Evolutionary conservation across 1,140 invertebrate genomes (phyloP), one percentile per base, ranked within the genome.

Genomic region (Oppia nitens): DNA sequence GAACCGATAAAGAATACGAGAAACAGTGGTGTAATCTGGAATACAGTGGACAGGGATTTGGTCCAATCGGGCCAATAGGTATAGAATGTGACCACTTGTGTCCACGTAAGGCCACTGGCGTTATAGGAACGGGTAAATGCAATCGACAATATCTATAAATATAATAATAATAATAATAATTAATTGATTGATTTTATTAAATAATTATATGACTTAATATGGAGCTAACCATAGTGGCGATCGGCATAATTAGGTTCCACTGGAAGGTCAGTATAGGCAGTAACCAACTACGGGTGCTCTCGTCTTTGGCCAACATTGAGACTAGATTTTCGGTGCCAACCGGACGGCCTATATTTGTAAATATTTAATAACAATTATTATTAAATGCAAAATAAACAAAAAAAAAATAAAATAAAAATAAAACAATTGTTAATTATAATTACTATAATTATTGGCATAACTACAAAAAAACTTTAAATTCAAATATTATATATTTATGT

Each of bases 221-320:
- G n/a, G n/a, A 60, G 72, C 71, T 77, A 67, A 87, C 85, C 71
- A 85, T 79, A 50, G 89, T 70, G 4, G 78, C 74, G 49, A 87
- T 81, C 2, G 87, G 86, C 59, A 89, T 68, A 53, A 88, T 73
- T 3, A 91, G 83, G 69, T 86, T 91, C 87, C 88, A 92, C 1
- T 80, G 81, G 66, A 91, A 85, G n/a, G 84, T 83, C 2, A 90
- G 71, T 25, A 88, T 70, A 2, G 81, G 77, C 9, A 83, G 81
- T 12, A 70, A 48, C 66, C 67, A 68, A 52, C 53, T 57, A 27
- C 57, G 6, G 78, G 50, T 55, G 57, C 53, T 50, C 55, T 63
- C 21, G 50, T 57, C 57, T 62, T 45, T 64, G 62, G 66, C 60
- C 47, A 87, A 70, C 62, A 83, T 80, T 3, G 78, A 78, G 1